These are phyloP conservation scores for Microcebus griseorufus DNA, from an alignment of 2,113 vertebrate genomes.

Conservation along the genomic window DNA sequence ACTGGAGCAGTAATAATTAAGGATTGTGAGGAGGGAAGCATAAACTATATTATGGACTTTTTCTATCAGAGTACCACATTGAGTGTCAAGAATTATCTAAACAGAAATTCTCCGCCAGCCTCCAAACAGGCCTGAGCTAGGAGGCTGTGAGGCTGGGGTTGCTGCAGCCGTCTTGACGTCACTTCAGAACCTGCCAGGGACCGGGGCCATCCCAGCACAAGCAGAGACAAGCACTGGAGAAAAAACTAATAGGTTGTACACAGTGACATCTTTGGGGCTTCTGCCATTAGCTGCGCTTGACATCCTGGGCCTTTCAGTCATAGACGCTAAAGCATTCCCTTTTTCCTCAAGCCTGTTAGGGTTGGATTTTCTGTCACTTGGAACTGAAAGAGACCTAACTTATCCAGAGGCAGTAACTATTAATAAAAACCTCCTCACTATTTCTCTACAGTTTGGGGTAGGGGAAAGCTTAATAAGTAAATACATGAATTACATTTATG, in stretches of 20 bases:
- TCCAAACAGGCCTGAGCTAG: neutral
- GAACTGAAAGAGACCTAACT: neutral
- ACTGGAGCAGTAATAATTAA: neutral
- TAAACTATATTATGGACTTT: neutral
- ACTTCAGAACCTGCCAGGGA: neutral
- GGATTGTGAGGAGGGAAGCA: neutral
- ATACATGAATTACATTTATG: slow-evolving; percentile 68
- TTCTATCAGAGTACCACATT: neutral
- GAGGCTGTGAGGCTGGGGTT: neutral
- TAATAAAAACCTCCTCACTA: slow-evolving; percentile 1
- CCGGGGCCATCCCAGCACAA: neutral
- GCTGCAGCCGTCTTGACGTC: neutral
- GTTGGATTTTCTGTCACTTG: slow-evolving; percentile 1
- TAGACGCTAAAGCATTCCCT: neutral
- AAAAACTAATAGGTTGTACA: neutral
- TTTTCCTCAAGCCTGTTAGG: neutral
- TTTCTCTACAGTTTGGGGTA: slow-evolving; percentile 50
- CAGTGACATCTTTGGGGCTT: neutral
- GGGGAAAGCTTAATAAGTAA: slow-evolving; percentile 49
- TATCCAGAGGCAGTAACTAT: neutral
- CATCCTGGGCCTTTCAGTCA: neutral
- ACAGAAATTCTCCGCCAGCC: fast-evolving
- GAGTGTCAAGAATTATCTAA: neutral
- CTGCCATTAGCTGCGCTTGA: neutral
- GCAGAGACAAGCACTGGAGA: neutral